Evolutionary conservation across 2,113 vertebrate genomes (phyloP).

Genomic region (Gymnorhina tibicen): DNA sequence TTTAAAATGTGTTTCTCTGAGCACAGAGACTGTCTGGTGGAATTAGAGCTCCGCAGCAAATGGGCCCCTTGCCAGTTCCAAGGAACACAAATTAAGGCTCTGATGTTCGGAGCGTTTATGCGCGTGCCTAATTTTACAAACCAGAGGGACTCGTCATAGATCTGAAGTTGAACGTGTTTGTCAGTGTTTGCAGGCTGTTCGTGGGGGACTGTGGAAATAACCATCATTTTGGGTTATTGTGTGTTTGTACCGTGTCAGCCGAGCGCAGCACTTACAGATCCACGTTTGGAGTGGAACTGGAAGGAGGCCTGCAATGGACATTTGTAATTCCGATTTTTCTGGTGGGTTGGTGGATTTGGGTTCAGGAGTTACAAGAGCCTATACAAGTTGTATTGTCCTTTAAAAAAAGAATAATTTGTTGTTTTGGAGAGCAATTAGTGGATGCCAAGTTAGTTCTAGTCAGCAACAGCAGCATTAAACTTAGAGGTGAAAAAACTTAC

Average conservation of each 20-base stretch:
- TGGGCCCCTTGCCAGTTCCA: constrained; percentile 53
- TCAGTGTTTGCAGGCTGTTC: background rate
- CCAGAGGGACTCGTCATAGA: background rate
- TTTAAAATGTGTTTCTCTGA: constrained; percentile 38
- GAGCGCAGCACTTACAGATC: background rate
- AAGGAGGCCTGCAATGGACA: background rate
- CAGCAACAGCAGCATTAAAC: background rate
- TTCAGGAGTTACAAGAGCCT: background rate
- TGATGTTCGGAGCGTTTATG: constrained; percentile 37
- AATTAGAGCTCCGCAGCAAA: constrained; percentile 38
- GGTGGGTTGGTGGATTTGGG: background rate
- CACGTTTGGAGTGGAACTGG: background rate
- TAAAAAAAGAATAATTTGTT: background rate
- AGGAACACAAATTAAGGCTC: constrained; percentile 53
- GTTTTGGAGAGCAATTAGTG: background rate
- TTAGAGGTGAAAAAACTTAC: accelerated
- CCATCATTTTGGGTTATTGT: background rate
- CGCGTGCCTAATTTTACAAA: constrained; percentile 21
- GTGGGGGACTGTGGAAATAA: background rate
- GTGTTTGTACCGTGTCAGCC: background rate
- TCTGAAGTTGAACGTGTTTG: background rate
- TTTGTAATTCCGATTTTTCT: background rate
- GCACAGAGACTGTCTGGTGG: constrained; percentile 20
- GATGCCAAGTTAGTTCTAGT: background rate
- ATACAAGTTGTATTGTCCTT: background rate